phyloP scores from a whole-genome alignment of 2,797 vertebrate genomes.

The Coreius guichenoti region DNA sequence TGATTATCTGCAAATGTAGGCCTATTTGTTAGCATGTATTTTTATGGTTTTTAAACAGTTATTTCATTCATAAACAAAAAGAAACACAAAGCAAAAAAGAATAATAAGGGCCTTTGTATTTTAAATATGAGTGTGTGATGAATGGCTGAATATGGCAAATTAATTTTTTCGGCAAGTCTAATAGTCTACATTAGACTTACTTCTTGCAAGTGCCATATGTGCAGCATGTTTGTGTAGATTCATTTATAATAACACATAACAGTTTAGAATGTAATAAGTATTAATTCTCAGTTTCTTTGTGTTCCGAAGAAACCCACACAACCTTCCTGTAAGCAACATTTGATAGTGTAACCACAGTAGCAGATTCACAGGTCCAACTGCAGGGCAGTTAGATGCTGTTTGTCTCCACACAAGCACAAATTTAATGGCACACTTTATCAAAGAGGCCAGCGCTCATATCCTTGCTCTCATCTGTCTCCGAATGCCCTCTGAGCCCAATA shows the following conservation, averaged over 20 bases:
- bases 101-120: neutral
- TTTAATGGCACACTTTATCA: slow-evolving; percentile 59
- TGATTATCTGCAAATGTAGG: neutral
- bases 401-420: slow-evolving; percentile 53
- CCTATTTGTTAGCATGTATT: neutral
- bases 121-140: neutral
- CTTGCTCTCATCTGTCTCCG: slow-evolving; percentile 53
- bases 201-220: neutral
- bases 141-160: neutral
- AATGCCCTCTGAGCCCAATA: slow-evolving; percentile 63
- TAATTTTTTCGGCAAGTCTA: neutral
- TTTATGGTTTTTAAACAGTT: neutral
- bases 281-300: neutral
- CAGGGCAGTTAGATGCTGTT: slow-evolving; percentile 36
- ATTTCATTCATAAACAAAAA: neutral
- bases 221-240: neutral
- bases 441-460: slow-evolving; percentile 45
- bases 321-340: neutral
- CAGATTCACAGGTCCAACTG: slow-evolving; percentile 24
- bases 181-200: no score
- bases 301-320: neutral
- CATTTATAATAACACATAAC: neutral
- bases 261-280: neutral
- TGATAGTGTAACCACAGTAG: slow-evolving; percentile 21
- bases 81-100: neutral